Percentiles rank a stretch among this genome's conserved stretches.
Evolutionary conservation across 2,888 invertebrate species (phyloP).

Genomic region (Augochlorella aurata): DNA sequence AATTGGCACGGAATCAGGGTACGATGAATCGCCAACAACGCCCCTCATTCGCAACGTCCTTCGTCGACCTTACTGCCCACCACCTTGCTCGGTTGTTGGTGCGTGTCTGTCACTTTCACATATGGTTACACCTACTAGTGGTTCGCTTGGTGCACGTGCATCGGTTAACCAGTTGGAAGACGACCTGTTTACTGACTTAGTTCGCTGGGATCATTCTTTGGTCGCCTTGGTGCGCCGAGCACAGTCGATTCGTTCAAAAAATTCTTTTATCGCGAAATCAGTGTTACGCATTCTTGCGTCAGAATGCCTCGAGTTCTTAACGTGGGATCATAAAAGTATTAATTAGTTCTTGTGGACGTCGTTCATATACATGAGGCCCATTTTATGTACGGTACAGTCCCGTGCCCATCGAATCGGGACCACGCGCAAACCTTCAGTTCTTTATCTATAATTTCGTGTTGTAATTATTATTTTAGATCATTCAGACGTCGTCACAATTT

Average conservation of each 20-base stretch:
- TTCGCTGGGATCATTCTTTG: neutral
- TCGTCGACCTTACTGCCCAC: slow-evolving; percentile 74
- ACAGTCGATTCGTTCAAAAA: neutral
- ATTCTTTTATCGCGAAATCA: neutral
- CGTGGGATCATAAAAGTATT: too few relatives aligned
- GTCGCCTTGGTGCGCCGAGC: neutral
- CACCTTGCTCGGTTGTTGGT: slow-evolving; percentile 50
- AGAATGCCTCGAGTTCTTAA: too few relatives aligned
- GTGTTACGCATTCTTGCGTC: too few relatives aligned
- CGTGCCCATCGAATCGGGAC: too few relatives aligned
- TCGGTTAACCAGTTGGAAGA: slow-evolving; percentile 37
- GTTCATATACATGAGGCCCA: too few relatives aligned
- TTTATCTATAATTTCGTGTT: too few relatives aligned
- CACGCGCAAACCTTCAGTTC: too few relatives aligned
- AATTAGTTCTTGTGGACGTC: too few relatives aligned
- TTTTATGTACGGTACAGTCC: too few relatives aligned
- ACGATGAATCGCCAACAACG: slow-evolving; percentile 55
- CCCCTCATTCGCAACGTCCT: slow-evolving; percentile 68
- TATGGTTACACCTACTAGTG: slow-evolving; percentile 62
- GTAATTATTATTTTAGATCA: too few relatives aligned
- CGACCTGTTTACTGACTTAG: slow-evolving; percentile 37
- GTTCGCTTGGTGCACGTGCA: slow-evolving; percentile 56
- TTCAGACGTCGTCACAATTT: too few relatives aligned
- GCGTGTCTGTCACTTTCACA: slow-evolving; percentile 73
- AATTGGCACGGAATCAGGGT: slow-evolving; percentile 60